These are phyloP conservation scores for Scyliorhinus canicula DNA, from an alignment of 2,797 vertebrate genomes.

Conservation along the genomic window DNA sequence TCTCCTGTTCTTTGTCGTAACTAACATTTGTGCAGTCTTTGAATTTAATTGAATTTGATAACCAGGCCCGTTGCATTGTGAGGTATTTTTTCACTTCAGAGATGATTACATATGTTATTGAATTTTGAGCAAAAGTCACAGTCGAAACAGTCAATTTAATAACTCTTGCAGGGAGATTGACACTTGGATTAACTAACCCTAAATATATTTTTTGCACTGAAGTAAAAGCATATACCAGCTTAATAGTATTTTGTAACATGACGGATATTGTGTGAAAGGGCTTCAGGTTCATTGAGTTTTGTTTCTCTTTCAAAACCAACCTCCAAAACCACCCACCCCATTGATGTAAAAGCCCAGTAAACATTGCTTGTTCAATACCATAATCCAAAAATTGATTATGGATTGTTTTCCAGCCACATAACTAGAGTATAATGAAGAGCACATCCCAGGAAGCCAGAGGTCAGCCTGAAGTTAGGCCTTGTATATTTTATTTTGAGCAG, in stretches of 20 bases:
- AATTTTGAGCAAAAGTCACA: neutral
- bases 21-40: conserved; percentile 15
- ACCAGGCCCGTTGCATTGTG: neutral
- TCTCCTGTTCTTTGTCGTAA: neutral
- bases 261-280: neutral
- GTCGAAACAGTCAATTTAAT: neutral
- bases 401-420: neutral
- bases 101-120: neutral
- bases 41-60: conserved; percentile 8
- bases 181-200: neutral
- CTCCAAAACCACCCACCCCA: too few species aligned
- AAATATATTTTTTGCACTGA: neutral
- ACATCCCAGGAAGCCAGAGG: neutral
- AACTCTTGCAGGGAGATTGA: neutral
- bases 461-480: neutral
- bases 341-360: neutral
- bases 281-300: neutral
- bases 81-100: neutral
- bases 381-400: neutral
- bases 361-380: neutral
- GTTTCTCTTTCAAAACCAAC: neutral
- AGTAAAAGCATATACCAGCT: neutral
- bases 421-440: neutral
- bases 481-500: neutral
- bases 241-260: neutral